Evolutionary conservation across 2,888 invertebrate species (phyloP), one percentile per base, ranked within the genome.

Genomic region (Pyralis farinalis): DNA sequence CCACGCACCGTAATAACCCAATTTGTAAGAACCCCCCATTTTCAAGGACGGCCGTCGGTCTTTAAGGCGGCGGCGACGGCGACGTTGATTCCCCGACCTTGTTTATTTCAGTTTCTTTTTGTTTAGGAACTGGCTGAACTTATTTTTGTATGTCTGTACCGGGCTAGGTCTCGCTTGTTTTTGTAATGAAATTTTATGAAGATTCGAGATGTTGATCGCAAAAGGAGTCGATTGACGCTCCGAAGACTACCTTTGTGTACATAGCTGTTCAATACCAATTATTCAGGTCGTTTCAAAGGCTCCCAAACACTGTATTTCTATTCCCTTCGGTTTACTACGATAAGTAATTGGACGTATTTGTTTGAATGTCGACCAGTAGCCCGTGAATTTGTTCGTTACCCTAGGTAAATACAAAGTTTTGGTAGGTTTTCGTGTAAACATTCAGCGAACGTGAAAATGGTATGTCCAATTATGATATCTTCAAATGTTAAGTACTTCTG

Each of bases 41-140:
- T 84, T 87, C 89, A 89, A 90, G 89, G 89, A 87, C 89, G 89
- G 86, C 82, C 87, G 87, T 83, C 87, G 88, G 84, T 86, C 88
- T 87, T 82, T 84, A 87, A 81, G 85, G 87, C 84, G 83, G 84
- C 83, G 86, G 78, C 86, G 86, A 79, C 81, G 79, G 76, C 86
- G 83, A 81, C 84, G 87, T 84, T 86, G 87, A 88, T 85, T 87
- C 85, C 63, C 78, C 87, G 86, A 87, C 87, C 87, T 88, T 90
- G 89, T 89, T 88, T 88, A 85, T 88, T 87, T 85, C 84, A 85
- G 80, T 86, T 88, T 84, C 85, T 86, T 87, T 86, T 86, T 88
- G 86, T 87, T 87, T 87, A 79, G 84, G 78, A 86, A 87, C 84
- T 71, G 75, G 73, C 82, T 81, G 75, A 75, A 79, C 84, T 86